Evolutionary conservation across 2,113 vertebrate species (phyloP).

Genomic region (Melierax canorus): DNA sequence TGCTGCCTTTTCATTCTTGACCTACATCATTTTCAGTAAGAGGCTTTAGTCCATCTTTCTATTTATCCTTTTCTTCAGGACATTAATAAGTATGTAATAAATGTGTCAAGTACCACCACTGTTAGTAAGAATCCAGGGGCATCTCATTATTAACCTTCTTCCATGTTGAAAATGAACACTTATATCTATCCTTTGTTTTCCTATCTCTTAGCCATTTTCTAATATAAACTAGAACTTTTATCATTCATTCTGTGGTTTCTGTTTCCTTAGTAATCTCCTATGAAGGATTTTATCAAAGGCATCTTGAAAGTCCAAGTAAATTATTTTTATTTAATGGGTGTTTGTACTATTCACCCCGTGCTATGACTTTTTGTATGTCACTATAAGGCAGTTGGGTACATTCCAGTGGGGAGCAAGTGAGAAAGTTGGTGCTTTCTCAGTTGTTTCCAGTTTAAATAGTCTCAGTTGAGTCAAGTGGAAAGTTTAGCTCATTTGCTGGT

Average conservation of each 20-base stretch:
- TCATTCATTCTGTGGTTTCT: background rate
- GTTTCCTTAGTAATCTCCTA: background rate
- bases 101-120: background rate
- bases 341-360: background rate
- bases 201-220: background rate
- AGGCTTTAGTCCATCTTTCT: background rate
- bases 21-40: background rate
- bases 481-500: background rate
- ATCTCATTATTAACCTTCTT: slow-evolving; percentile 42
- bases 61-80: background rate
- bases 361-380: background rate
- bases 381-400: background rate
- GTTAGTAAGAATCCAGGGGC: background rate
- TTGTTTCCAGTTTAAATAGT: background rate
- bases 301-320: background rate
- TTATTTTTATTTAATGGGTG: background rate
- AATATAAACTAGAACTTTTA: background rate
- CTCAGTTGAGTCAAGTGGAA: background rate
- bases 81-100: background rate
- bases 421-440: background rate
- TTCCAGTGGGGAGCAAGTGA: background rate
- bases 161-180: slow-evolving; percentile 8
- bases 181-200: background rate
- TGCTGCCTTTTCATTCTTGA: background rate
- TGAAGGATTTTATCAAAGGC: slow-evolving; percentile 25